Base-by-base conservation (phyloP, 2,797 vertebrate genomes). In the Urocyon cinereoargenteus region DNA sequence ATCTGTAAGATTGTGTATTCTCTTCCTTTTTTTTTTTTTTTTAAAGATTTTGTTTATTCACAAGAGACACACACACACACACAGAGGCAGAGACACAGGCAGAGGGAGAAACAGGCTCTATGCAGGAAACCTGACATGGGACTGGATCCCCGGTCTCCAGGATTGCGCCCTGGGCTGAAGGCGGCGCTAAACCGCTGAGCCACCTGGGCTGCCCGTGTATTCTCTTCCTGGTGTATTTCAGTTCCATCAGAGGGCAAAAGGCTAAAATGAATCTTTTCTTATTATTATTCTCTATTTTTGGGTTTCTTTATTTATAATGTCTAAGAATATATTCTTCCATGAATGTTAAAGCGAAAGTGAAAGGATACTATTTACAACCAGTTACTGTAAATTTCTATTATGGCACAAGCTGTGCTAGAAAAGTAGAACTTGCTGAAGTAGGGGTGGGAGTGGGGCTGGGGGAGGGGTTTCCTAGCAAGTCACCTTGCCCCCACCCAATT, bases 221-320 rank as follows among this genome's bases (percentile, higher is more conserved):
- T 89, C 51, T 83, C 0, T 72, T 8, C 4, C 21, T 59, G 36
- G 26, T 77, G 31, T 81, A 36, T 91, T 83, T 94, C 9, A 77
- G 19, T 66, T 45, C 45, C 31, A 68, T 78, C 31, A 66, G 45
- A 91, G 91, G 70, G 7, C 34, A 64, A 12, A 84, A 78, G 86
- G 51, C 84, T 79, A 70, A 92, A 89, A 45, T 77, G 53, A 49
- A 28, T 77, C 36, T 77, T 62, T 91, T 64, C 26, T 88, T 81
- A 55, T 15, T 28, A 36, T 53, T 61, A 62, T 81, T 77, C 57
- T 51, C 3, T 45, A 57, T 64, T 62, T 94, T 31, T 87, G 53
- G 4, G 55, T 55, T 83, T 97, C 53, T 9, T 89, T 34, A 88
- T 55, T 90, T 91, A 89, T 57, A 31, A 49, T 66, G 73, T 59